Conservation (phyloP, 2,113 vertebrate genomes). For the Dicaeum eximium region DNA sequence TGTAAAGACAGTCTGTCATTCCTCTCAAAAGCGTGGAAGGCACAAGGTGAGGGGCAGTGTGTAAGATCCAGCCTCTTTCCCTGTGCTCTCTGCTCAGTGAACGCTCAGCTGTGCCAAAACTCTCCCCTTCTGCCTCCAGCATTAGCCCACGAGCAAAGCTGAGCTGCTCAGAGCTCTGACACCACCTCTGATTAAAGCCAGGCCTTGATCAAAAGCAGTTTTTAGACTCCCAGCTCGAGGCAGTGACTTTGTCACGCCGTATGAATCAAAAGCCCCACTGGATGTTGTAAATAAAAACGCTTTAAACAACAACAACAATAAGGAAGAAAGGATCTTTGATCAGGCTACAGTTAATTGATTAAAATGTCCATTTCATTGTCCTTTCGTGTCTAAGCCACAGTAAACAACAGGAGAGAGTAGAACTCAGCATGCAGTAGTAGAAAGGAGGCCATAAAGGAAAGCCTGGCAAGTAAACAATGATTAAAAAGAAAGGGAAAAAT, state of each 20-base stretch:
- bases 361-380: slow-evolving; percentile 3
- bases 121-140: not conserved
- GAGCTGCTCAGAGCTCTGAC: slow-evolving; percentile 3
- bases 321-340: slow-evolving; percentile 38
- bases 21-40: rapidly evolving
- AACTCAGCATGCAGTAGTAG: not conserved
- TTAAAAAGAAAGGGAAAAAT: not conserved
- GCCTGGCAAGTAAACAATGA: slow-evolving; percentile 39
- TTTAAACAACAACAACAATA: not conserved
- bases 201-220: slow-evolving; percentile 37
- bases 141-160: not conserved
- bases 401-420: slow-evolving; percentile 6
- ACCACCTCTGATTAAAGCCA: slow-evolving; percentile 19
- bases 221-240: slow-evolving; percentile 8
- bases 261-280: slow-evolving; percentile 13
- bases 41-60: not conserved
- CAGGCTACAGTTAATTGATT: slow-evolving; percentile 48
- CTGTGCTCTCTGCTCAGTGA: not conserved
- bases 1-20: too few species aligned
- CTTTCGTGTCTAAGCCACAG: slow-evolving; percentile 27
- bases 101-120: not conserved
- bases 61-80: rapidly evolving
- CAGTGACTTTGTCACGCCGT: not conserved
- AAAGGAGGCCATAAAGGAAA: slow-evolving; percentile 23
- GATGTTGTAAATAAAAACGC: slow-evolving; percentile 29